Evolutionary conservation across 2,888 invertebrate genomes (phyloP).

Genomic region (Eilema caniola): DNA sequence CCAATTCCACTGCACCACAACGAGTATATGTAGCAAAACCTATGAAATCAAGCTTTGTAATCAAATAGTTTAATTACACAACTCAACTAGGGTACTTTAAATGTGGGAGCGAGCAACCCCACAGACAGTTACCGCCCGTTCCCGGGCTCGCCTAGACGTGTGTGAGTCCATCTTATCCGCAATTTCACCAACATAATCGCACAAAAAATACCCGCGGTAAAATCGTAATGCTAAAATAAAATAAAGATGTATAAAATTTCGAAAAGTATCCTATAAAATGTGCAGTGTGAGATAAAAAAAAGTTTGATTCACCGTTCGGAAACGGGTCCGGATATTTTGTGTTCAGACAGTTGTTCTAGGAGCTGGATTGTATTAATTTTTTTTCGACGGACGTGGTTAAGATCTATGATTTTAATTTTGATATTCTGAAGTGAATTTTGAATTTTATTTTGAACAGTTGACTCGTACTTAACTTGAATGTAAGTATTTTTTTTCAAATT

Average conservation of each 20-base stretch:
- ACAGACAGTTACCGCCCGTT: conserved; percentile 74
- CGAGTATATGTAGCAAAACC: too few relatives aligned
- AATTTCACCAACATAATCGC: conserved; percentile 35
- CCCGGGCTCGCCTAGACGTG: conserved; percentile 62
- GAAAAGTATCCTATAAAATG: conserved; percentile 18
- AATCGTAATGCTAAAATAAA: conserved; percentile 23
- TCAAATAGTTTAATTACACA: conserved; percentile 20
- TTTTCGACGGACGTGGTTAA: conserved; percentile 3
- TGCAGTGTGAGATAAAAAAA: conserved; percentile 15
- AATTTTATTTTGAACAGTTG: conserved; percentile 7
- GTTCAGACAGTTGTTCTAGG: conserved; percentile 19
- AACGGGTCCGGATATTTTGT: conserved; percentile 22
- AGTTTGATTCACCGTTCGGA: conserved; percentile 16
- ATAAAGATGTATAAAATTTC: conserved; percentile 52
- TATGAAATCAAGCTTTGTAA: conserved; percentile 7
- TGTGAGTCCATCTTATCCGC: background rate
- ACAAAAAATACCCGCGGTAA: conserved; percentile 44
- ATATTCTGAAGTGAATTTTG: conserved; percentile 7
- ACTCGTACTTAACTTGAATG: background rate
- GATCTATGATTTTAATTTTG: conserved; percentile 2
- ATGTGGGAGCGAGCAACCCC: conserved; percentile 33
- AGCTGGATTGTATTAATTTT: conserved; percentile 21
- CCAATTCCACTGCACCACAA: too few relatives aligned
- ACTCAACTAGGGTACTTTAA: conserved; percentile 28
- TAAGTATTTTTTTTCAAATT: conserved; percentile 16